Base-by-base conservation (phyloP, 37 sponge, comb jelly and placozoan genomes). In the Chondrosia reniformis region DNA sequence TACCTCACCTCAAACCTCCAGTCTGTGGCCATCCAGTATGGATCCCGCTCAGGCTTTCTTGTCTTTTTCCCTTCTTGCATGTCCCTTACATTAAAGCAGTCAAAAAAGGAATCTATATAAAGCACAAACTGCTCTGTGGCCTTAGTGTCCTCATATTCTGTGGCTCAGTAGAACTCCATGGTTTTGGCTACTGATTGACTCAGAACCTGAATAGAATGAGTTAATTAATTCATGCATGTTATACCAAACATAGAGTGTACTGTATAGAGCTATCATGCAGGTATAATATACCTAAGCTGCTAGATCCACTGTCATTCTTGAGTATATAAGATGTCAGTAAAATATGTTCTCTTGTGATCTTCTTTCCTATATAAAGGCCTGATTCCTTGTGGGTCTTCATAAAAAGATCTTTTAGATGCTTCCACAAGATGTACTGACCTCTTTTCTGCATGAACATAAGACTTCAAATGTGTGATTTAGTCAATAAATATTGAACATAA, bases 221-320 rank as follows among this genome's bases (percentile, higher is more conserved):
- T 49, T 15, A n/a, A n/a, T n/a, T n/a, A n/a, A n/a, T n/a, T n/a
- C n/a, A n/a, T 49, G 10, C 52, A 49, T 49, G 10, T 19, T n/a
- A n/a, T n/a, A n/a, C n/a, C n/a, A n/a, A n/a, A n/a, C n/a, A n/a
- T n/a, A n/a, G n/a, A n/a, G n/a, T n/a, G n/a, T n/a, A n/a, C n/a
- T n/a, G n/a, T n/a, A n/a, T n/a, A n/a, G n/a, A n/a, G n/a, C n/a
- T n/a, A n/a, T n/a, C n/a, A n/a, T n/a, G n/a, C n/a, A n/a, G n/a
- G n/a, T n/a, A n/a, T n/a, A n/a, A 69, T 44, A 17, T 69, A 69
- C 72, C 12, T 69, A 44, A 44, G 72, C 72, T 40, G 72, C 72
- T 8, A 69, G 44, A 69, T 69, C 72, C 40, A 69, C 72, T 6
- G 44, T 38, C 72, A 69, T 69, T 25, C 42, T 19, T 21, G 38